A percentile compares a stretch with the other conserved stretches of the same genome.
Evolutionary conservation across 2,113 vertebrate species (phyloP).

Genomic region (Ophiodon elongatus): DNA sequence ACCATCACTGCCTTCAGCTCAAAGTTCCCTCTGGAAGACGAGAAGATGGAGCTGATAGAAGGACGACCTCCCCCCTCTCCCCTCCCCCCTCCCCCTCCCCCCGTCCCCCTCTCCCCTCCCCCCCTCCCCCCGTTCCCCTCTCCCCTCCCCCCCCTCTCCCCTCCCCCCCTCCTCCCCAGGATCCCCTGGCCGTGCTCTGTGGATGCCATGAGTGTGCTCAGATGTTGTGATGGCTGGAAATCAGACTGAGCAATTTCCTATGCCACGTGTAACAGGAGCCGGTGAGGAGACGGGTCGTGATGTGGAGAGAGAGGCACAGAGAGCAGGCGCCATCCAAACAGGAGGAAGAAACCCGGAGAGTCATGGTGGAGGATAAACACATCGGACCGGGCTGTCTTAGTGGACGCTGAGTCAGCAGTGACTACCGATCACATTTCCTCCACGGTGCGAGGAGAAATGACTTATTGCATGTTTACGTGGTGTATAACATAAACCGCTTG

Average conservation of each 20-base stretch:
- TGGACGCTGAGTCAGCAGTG: constrained; percentile 33
- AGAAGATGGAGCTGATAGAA: constrained; percentile 22
- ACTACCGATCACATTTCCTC: constrained; percentile 48
- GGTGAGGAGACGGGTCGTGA: constrained; percentile 33
- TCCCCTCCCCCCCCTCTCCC: too few relatives aligned
- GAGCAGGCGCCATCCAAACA: constrained; percentile 31
- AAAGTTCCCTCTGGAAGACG: background rate
- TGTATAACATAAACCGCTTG: background rate
- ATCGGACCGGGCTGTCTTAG: constrained; percentile 14
- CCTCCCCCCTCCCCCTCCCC: too few relatives aligned
- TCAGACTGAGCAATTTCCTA: constrained; percentile 87
- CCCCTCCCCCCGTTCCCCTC: too few relatives aligned
- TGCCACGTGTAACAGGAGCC: constrained; percentile 87
- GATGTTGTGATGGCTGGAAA: constrained; percentile 86
- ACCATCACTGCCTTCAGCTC: background rate
- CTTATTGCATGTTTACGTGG: constrained; percentile 1
- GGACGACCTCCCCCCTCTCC: too few relatives aligned
- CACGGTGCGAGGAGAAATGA: constrained; percentile 22
- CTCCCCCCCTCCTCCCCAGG: background rate
- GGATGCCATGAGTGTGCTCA: constrained; percentile 43
- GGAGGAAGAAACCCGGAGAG: constrained; percentile 33
- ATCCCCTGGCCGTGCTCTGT: constrained; percentile 29
- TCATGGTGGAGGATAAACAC: constrained; percentile 33
- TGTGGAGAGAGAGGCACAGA: constrained; percentile 25
- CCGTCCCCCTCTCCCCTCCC: too few relatives aligned